Evolutionary conservation across 2,888 invertebrate species (phyloP).

Genomic region (Eledona agricola): DNA sequence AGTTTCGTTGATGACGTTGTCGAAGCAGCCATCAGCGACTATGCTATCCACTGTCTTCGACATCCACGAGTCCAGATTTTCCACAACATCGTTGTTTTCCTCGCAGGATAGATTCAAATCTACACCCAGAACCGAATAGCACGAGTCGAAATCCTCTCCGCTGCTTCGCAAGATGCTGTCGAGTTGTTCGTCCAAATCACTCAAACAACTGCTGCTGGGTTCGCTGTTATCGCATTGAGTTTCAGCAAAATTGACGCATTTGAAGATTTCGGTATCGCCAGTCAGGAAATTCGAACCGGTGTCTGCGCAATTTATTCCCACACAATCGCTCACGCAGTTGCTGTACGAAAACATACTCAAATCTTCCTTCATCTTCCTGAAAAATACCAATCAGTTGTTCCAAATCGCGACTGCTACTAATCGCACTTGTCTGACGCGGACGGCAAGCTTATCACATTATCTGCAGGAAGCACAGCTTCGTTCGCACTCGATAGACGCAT

Average conservation of each 20-base stretch:
- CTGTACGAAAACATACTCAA: slow-evolving; percentile 2
- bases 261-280: slow-evolving; percentile 5
- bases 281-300: background rate
- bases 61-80: slow-evolving; percentile 40
- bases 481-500: too few species aligned
- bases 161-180: too few species aligned
- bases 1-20: slow-evolving; percentile 43
- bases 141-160: slow-evolving; percentile 27
- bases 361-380: too few species aligned
- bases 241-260: background rate
- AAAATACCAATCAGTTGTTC: too few species aligned
- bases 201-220: slow-evolving; percentile 1
- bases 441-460: too few species aligned
- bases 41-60: slow-evolving; percentile 28
- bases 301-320: slow-evolving; percentile 1
- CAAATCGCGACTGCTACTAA: too few species aligned
- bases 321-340: background rate
- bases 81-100: slow-evolving; percentile 33
- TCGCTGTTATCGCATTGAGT: background rate
- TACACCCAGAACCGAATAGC: slow-evolving; percentile 54
- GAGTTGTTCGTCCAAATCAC: slow-evolving; percentile 34
- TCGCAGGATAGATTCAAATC: slow-evolving; percentile 48
- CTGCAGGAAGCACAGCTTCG: too few species aligned
- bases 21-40: slow-evolving; percentile 40
- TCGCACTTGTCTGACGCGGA: too few species aligned